Evolutionary conservation across 2,888 invertebrate genomes (phyloP).

Genomic region (Apotomis capreana): DNA sequence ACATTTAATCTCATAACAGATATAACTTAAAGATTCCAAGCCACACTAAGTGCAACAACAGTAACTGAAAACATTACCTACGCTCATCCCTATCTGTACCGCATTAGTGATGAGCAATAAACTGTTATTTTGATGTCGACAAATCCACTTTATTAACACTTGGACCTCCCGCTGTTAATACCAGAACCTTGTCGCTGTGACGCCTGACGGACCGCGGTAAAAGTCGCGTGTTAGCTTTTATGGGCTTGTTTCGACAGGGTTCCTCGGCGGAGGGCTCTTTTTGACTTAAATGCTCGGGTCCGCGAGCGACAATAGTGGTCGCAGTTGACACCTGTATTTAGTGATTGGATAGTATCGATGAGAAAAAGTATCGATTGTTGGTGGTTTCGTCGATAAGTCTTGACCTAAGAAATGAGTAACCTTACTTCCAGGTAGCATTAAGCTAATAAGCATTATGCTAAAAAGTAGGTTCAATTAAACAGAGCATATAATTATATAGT

Average conservation of each 20-base stretch:
- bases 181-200: slow-evolving; percentile 70
- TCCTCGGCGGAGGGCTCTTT: slow-evolving; percentile 68
- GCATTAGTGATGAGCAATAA: slow-evolving; percentile 75
- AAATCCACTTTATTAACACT: slow-evolving; percentile 79
- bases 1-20: slow-evolving; percentile 21
- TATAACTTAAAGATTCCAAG: slow-evolving; percentile 15
- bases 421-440: too few species aligned
- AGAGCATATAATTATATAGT: too few species aligned
- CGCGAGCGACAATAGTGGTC: slow-evolving; percentile 72
- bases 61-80: slow-evolving; percentile 44
- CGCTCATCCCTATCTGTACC: slow-evolving; percentile 59
- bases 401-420: too few species aligned
- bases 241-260: slow-evolving; percentile 70
- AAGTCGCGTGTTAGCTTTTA: slow-evolving; percentile 61
- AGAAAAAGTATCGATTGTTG: slow-evolving; percentile 30
- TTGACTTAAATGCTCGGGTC: slow-evolving; percentile 79
- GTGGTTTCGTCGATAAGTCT: neutral
- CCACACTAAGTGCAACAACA: slow-evolving; percentile 33
- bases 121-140: slow-evolving; percentile 81
- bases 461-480: too few species aligned
- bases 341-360: slow-evolving; percentile 52
- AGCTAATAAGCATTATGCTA: too few species aligned
- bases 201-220: slow-evolving; percentile 51
- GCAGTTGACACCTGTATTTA: slow-evolving; percentile 75
- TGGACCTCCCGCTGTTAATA: slow-evolving; percentile 72